Evolutionary conservation across 2,888 invertebrate species (phyloP), one percentile per base, ranked within the genome.

Genomic region (Euproctis similis): DNA sequence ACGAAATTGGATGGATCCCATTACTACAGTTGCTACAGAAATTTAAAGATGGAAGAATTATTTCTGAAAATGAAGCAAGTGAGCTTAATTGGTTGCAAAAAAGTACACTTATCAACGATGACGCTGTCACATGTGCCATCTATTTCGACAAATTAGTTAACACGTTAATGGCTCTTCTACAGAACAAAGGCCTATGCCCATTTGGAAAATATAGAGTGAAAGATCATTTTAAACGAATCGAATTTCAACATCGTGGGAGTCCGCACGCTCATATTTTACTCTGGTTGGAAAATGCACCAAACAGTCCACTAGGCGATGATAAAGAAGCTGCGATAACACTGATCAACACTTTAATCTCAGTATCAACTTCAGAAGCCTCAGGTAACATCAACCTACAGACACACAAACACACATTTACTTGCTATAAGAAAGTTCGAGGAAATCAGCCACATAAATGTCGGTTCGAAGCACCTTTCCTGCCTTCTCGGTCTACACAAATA

Each of bases 201-300:
- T 25, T 25, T 11, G 11, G 25, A 8, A 25, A 25, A 11, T n/a
- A n/a, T 11, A 1, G 4, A 5, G 18, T 19, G 42, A 36, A 8
- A 1, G 32, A 53, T 45, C 47, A 46, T 18, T 63, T 64, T 31
- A 33, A 53, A 40, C 31, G 54, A 3, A 58, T 62, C 30, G 60
- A 68, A 34, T 68, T 68, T 23, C 59, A 64, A 28, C 55, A 63
- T 37, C 33, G 51, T 17, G 65, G 59, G 26, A 61, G 60, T 34
- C 59, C 62, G 1, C 60, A 57, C 30, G 60, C 58, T 2, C 65
- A 67, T 22, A 54, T 59, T 32, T 39, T 66, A 22, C 8, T 63
- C 25, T 71, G 64, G 65, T 42, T 68, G 3, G 37, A 54, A 22
- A 31, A 60, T 30, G 63, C 25, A 49, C 25, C 25, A 3, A 17